Evolutionary conservation across 2,113 vertebrate genomes (phyloP).

Genomic region (human (Homo sapiens)): DNA sequence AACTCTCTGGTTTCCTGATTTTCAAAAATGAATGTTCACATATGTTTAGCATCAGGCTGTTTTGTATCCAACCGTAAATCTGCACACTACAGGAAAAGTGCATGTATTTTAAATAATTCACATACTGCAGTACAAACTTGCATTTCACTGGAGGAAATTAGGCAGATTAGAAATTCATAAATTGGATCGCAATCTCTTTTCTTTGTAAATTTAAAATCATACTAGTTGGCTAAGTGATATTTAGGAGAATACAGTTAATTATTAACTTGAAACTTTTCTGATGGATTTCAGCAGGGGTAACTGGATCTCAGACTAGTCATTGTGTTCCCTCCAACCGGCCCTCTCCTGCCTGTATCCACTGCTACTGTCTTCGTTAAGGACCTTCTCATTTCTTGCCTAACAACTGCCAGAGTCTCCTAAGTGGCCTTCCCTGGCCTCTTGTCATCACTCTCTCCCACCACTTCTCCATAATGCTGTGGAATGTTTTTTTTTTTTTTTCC

Average conservation of each 20-base stretch:
- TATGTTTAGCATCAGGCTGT: conserved; percentile 54
- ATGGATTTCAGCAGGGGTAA: neutral
- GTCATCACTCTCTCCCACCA: neutral
- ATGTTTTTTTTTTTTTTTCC: too few species aligned
- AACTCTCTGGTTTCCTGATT: conserved; percentile 52
- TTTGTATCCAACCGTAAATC: neutral
- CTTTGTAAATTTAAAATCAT: neutral
- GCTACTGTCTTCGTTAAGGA: neutral
- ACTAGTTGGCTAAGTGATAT: neutral
- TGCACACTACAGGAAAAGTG: conserved; percentile 8
- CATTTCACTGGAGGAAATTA: conserved; percentile 44
- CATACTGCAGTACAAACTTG: neutral
- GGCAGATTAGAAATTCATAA: conserved; percentile 31
- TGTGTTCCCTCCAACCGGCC: neutral
- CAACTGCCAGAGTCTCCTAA: neutral
- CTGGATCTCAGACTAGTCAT: neutral
- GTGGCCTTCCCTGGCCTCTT: neutral
- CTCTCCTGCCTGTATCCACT: neutral
- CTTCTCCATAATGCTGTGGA: neutral
- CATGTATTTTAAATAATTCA: conserved; percentile 52
- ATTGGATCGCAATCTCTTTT: neutral
- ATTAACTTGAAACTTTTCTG: neutral
- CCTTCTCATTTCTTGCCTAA: neutral
- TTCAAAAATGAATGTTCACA: conserved; percentile 49
- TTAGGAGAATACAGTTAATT: neutral